Percentiles rank a stretch among this genome's conserved stretches.
Evolutionary conservation across 23 tunicate species (phyloP).

Genomic region (Corella eumyota): DNA sequence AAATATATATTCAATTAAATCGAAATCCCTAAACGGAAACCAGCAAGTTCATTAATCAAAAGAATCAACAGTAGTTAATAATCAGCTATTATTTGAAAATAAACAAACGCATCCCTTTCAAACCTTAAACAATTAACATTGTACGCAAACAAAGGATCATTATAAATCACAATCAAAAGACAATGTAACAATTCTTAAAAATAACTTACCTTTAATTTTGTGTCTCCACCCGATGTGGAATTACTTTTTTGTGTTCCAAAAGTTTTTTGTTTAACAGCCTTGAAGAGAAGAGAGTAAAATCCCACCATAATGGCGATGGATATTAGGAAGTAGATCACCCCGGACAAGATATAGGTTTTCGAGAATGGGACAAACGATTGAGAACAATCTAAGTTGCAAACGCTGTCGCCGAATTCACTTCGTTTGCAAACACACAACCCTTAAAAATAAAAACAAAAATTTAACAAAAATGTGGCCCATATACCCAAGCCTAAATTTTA

Average conservation of each 20-base stretch:
- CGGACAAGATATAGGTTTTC: slow-evolving; percentile 56
- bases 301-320: slow-evolving; percentile 47
- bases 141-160: too few relatives aligned
- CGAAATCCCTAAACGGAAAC: too few relatives aligned
- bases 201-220: slow-evolving; percentile 20
- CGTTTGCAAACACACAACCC: slow-evolving; percentile 71
- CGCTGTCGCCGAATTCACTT: slow-evolving; percentile 21
- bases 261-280: slow-evolving; percentile 65
- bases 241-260: slow-evolving; percentile 17
- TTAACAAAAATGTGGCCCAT: too few relatives aligned
- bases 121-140: too few relatives aligned
- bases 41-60: too few relatives aligned
- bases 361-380: slow-evolving; percentile 77
- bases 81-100: too few relatives aligned
- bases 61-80: too few relatives aligned
- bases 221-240: slow-evolving; percentile 8
- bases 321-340: slow-evolving; percentile 44
- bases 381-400: slow-evolving; percentile 49
- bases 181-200: too few relatives aligned
- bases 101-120: too few relatives aligned
- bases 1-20: too few relatives aligned
- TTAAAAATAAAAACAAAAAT: slow-evolving; percentile 5
- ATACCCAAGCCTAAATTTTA: too few relatives aligned
- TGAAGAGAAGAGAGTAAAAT: slow-evolving; percentile 56
- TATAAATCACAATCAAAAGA: too few relatives aligned